Evolutionary conservation across 35 echinoderm and acorn worm species (phyloP).

Genomic region (Strongylocentrotus purpuratus): DNA sequence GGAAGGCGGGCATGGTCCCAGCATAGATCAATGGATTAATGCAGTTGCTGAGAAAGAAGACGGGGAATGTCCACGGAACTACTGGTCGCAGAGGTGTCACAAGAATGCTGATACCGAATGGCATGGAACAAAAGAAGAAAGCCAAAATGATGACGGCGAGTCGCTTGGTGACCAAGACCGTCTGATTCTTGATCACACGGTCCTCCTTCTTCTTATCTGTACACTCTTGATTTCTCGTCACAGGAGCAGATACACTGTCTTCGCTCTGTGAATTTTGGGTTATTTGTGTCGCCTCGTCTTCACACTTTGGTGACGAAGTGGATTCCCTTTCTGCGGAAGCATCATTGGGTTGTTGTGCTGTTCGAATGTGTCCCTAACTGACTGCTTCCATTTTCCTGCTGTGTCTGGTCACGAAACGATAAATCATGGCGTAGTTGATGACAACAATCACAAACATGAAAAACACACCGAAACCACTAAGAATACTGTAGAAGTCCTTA

Average conservation of each 20-base stretch:
- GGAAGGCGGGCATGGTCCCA: conserved; percentile 11
- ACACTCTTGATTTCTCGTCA: background rate
- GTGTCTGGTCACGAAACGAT: conserved; percentile 20
- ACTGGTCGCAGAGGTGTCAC: background rate
- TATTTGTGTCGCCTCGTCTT: background rate
- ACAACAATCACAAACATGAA: background rate
- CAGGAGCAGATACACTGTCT: background rate
- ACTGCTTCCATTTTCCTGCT: background rate
- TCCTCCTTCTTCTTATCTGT: background rate
- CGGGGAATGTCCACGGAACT: background rate
- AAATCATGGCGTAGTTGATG: background rate
- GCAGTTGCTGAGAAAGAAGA: background rate
- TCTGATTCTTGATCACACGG: background rate
- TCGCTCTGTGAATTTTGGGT: background rate
- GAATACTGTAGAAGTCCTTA: background rate
- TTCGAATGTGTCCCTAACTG: background rate
- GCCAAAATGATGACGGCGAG: conserved; percentile 25
- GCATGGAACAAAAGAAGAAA: conserved; percentile 33
- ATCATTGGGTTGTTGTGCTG: background rate
- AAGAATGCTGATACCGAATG: conserved; percentile 20
- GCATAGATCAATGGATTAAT: background rate
- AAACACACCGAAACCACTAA: background rate
- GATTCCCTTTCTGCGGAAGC: background rate
- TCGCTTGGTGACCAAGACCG: conserved; percentile 26
- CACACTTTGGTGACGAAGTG: background rate